Evolutionary conservation across 1,140 invertebrate species (phyloP).

Genomic region (Drosophila sechellia): DNA sequence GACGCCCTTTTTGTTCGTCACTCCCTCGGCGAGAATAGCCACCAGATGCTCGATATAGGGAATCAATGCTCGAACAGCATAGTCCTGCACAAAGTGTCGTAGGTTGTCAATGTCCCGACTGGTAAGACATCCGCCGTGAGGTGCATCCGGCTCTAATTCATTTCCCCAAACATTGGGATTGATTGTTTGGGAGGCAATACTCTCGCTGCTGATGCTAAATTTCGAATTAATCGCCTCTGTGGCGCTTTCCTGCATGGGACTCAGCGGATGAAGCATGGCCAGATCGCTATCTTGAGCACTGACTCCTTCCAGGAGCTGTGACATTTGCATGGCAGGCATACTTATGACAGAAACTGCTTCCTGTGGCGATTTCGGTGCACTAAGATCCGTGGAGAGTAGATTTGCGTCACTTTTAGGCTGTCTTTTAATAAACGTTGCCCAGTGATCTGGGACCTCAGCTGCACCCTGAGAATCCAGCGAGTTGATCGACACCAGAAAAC

Average conservation of each 20-base stretch:
- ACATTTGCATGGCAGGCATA: conserved; percentile 85
- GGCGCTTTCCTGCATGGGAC: conserved; percentile 85
- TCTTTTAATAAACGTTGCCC: conserved; percentile 91
- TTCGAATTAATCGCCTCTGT: conserved; percentile 80
- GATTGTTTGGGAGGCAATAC: conserved; percentile 85
- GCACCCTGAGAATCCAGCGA: conserved; percentile 87
- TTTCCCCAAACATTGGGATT: conserved; percentile 87
- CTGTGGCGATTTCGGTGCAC: conserved; percentile 87
- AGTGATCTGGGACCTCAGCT: conserved; percentile 90
- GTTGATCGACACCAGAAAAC: conserved; percentile 95
- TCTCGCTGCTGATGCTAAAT: conserved; percentile 86
- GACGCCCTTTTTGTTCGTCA: conserved; percentile 95
- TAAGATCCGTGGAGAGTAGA: conserved; percentile 87
- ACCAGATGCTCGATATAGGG: conserved; percentile 96
- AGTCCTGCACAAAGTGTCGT: conserved; percentile 94
- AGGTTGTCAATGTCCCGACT: conserved; percentile 93
- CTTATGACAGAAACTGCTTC: conserved; percentile 85
- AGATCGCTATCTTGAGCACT: conserved; percentile 62
- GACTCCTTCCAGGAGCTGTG: conserved; percentile 56
- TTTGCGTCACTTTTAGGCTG: conserved; percentile 85
- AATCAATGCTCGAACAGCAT: conserved; percentile 93
- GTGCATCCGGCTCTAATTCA: conserved; percentile 85
- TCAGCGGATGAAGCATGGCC: conserved; percentile 87
- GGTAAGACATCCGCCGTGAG: conserved; percentile 91
- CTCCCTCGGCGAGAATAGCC: conserved; percentile 92